Conservation (phyloP, 2,888 invertebrate genomes). For the Dicyrtoma fusca region DNA sequence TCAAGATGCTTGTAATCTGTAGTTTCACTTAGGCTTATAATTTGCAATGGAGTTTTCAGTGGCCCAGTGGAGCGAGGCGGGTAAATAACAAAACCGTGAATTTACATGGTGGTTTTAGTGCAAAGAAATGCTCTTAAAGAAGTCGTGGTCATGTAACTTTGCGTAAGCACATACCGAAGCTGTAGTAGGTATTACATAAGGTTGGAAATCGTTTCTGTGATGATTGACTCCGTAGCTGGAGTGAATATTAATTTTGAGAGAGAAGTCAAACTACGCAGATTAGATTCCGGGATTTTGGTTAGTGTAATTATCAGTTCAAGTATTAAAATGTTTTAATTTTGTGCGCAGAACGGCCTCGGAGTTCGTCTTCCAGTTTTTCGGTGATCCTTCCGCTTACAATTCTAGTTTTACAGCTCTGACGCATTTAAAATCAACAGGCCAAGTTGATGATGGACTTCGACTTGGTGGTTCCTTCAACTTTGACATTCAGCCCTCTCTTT, state of each 20-base stretch:
- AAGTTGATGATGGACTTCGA: conserved; percentile 20
- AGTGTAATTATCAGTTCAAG: background rate
- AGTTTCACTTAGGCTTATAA: too few species aligned
- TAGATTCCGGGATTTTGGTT: background rate
- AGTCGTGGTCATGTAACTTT: too few species aligned
- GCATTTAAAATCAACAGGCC: conserved; percentile 15
- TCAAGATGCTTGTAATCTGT: too few species aligned
- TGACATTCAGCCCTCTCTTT: conserved; percentile 27
- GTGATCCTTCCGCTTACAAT: conserved; percentile 26
- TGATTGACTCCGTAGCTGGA: conserved; percentile 18
- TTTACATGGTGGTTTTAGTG: too few species aligned
- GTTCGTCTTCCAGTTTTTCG: conserved; percentile 38
- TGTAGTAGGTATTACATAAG: too few species aligned
- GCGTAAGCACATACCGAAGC: too few species aligned
- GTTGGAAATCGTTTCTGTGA: background rate
- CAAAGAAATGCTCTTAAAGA: too few species aligned
- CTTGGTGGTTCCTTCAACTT: conserved; percentile 27
- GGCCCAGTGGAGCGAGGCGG: too few species aligned
- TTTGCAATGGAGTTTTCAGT: too few species aligned
- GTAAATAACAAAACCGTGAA: too few species aligned
- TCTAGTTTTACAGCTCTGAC: conserved; percentile 29
- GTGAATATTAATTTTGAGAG: conserved; percentile 11
- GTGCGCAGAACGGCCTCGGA: conserved; percentile 25
- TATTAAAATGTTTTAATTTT: conserved; percentile 5
- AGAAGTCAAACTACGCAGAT: background rate